phyloP scores from a whole-genome alignment of 2,113 vertebrate species.

The Rafetus swinhoei region DNA sequence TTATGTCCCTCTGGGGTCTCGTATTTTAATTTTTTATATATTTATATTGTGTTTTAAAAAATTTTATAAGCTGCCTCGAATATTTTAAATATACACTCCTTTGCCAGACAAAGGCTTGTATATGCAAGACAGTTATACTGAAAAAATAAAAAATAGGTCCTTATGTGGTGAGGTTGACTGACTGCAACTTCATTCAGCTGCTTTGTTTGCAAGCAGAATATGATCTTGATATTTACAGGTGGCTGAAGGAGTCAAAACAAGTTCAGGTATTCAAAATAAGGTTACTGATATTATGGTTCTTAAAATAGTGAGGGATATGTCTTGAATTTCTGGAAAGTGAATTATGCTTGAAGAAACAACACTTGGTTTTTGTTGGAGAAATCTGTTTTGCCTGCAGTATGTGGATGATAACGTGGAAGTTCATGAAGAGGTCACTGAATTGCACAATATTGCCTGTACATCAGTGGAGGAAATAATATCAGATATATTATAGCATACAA shows the following conservation, averaged over 20 bases:
- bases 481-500: neutral
- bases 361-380: too few species aligned
- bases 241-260: neutral
- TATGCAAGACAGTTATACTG: neutral
- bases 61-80: too few species aligned
- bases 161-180: neutral
- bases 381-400: neutral
- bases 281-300: accelerated
- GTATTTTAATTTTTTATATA: too few species aligned
- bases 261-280: neutral
- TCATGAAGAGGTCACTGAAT: neutral
- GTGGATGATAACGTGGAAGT: neutral
- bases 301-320: neutral
- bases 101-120: neutral
- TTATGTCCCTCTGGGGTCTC: too few species aligned
- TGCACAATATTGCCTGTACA: neutral
- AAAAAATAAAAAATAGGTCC: accelerated
- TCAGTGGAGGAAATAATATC: neutral
- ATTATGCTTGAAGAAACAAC: neutral
- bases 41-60: too few species aligned
- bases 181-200: neutral
- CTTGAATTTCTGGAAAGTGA: neutral
- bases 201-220: neutral
- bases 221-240: neutral
- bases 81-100: neutral